phyloP scores from a whole-genome alignment of 64 coral and sea anemone genomes.

The Stichodactyla helianthus region DNA sequence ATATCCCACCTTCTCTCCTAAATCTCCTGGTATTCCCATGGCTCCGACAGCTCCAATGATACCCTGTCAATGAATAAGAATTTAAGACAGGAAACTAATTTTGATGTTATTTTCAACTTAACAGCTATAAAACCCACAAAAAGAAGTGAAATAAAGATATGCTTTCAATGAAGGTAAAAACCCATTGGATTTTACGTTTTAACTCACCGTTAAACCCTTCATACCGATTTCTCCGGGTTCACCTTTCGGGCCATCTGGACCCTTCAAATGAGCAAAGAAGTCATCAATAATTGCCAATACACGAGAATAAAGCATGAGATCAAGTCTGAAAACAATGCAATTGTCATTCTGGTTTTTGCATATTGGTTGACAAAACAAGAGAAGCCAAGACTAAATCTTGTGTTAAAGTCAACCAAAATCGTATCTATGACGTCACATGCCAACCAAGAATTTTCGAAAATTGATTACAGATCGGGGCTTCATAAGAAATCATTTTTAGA shows the following conservation, averaged over 20 bases:
- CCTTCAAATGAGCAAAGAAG: neutral
- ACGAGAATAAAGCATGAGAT: no score
- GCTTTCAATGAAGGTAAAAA: neutral
- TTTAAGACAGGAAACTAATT: neutral
- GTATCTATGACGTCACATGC: no score
- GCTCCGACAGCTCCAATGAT: neutral
- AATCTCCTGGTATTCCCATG: conserved; percentile 7
- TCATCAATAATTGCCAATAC: neutral
- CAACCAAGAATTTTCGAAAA: no score
- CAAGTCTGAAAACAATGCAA: no score
- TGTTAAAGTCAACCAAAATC: no score
- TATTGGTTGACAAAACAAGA: neutral
- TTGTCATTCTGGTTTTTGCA: no score
- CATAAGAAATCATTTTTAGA: no score
- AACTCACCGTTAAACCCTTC: neutral
- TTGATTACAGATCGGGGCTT: no score
- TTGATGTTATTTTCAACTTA: neutral
- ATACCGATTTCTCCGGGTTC: conserved; percentile 3
- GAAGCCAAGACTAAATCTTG: neutral
- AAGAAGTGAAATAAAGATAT: neutral
- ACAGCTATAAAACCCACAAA: no score
- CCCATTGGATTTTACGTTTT: neutral
- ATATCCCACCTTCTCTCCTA: conserved; percentile 3
- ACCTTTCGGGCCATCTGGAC: conserved; percentile 18
- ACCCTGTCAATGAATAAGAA: neutral